phyloP scores from a whole-genome alignment of 2,113 vertebrate species.

The Colistium nudipinnis region DNA sequence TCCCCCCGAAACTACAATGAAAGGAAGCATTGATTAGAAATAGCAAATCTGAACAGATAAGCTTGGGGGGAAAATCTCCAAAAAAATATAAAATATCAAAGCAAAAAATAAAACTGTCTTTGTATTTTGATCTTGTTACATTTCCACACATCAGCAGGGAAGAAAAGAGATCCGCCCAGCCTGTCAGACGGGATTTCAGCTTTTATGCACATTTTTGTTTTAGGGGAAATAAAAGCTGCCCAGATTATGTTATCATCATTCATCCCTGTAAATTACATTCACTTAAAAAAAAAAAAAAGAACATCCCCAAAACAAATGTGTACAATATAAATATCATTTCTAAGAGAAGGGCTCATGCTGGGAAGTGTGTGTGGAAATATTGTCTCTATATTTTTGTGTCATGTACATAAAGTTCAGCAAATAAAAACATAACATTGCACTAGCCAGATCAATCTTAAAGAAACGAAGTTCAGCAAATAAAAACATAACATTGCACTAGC shows the following conservation, averaged over 20 bases:
- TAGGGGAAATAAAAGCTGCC: not conserved
- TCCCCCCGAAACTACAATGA: no score
- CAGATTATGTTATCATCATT: not conserved
- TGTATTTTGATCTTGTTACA: not conserved
- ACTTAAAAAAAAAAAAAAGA: not conserved
- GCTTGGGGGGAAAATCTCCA: not conserved
- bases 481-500: no score
- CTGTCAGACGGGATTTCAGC: not conserved
- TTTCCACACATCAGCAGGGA: not conserved
- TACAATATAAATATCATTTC: not conserved
- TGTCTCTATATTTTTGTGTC: no score
- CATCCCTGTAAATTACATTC: not conserved
- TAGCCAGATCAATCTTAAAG: no score
- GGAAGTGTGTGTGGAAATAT: no score
- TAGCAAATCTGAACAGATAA: not conserved
- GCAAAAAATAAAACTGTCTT: no score
- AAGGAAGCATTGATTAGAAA: no score
- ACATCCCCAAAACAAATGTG: not conserved
- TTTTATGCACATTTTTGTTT: not conserved
- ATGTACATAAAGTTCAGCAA: no score
- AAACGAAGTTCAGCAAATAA: no score
- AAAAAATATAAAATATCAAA: no score
- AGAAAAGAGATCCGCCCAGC: not conserved
- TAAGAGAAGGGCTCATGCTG: not conserved
- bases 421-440: no score